These are phyloP conservation scores for Drosophila setosimentum DNA, from an alignment of 2,888 invertebrate species.

Conservation along the genomic window DNA sequence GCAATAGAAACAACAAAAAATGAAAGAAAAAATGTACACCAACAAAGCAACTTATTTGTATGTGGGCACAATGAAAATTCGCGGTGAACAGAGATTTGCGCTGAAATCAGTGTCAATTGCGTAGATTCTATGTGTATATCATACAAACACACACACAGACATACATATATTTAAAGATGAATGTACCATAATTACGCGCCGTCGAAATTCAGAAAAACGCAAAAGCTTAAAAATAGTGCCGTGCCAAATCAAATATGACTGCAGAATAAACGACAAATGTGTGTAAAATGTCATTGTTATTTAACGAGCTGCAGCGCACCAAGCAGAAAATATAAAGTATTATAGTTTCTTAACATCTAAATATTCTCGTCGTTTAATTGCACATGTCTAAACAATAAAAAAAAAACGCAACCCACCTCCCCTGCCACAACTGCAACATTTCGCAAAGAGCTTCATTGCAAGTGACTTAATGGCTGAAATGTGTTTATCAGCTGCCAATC, in stretches of 20 bases:
- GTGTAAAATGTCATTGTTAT: conserved; percentile 37
- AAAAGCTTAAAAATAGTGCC: conserved; percentile 60
- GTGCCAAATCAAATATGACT: conserved; percentile 28
- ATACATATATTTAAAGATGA: conserved; percentile 43
- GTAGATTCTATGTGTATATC: conserved; percentile 50
- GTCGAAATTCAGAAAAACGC: conserved; percentile 48
- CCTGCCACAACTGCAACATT: conserved; percentile 9
- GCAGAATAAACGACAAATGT: conserved; percentile 11
- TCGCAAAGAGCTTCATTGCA: conserved; percentile 17
- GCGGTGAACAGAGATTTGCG: conserved; percentile 59
- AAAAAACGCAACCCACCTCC: conserved; percentile 4
- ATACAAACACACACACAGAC: conserved; percentile 30
- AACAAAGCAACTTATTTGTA: conserved; percentile 45
- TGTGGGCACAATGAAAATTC: conserved; percentile 48
- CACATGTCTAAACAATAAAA: conserved; percentile 18
- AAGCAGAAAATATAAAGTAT: conserved; percentile 6
- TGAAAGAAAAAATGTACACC: conserved; percentile 28
- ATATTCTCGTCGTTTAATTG: conserved; percentile 17
- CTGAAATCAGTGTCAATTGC: conserved; percentile 61
- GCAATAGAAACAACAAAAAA: conserved; percentile 46
- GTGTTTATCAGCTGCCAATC: conserved; percentile 62
- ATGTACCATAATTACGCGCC: conserved; percentile 63
- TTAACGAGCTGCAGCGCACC: conserved; percentile 21
- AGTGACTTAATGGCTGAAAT: conserved; percentile 35
- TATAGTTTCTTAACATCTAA: conserved; percentile 18